Evolutionary conservation across 2,888 invertebrate genomes (phyloP), one percentile per base, ranked within the genome.

Genomic region (Rhopalosiphum nymphaeae): DNA sequence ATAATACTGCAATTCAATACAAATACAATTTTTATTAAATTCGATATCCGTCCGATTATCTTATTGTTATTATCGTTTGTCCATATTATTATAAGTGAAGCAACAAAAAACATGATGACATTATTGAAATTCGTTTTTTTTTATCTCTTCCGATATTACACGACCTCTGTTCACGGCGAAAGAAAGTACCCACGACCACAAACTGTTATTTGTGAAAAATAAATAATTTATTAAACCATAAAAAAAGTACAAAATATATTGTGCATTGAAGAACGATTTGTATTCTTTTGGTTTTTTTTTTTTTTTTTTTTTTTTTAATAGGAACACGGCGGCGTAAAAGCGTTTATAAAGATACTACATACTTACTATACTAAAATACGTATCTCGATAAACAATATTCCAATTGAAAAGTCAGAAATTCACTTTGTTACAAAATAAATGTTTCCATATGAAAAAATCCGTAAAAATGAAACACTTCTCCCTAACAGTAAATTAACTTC

Each of bases 21-120:
- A 2, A 78, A 42, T 78, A 36, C 78, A 16, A 78, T 78, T 78
- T 78, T 78, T 36, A 78, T 78, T 36, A 36, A 78, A 78, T 78
- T 78, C 78, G 78, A 78, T 78, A 78, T 78, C 78, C 78, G 11
- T 78, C 36, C 78, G 78, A 42, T 78, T 78, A 78, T 78, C 78
- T 36, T 36, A 78, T 36, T 78, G 36, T 78, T 36, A 78, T 78
- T 78, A 78, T 36, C 21, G 36, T 78, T 21, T 21, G 36, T 78
- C 36, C 78, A 78, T 78, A 78, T 78, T 42, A 36, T 78, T 78
- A 78, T 21, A 78, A 78, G 78, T 78, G 78, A 78, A 67, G 67
- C 36, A 21, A 67, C n/a, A 67, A n/a, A 78, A 78, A 78, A 36
- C 16, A 78, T 36, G 36, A 78, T 78, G 36, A 36, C 21, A 78